Percentiles rank a stretch among this genome's conserved stretches.
phyloP scores from a whole-genome alignment of 2,888 invertebrate species.

The Euproctis similis region DNA sequence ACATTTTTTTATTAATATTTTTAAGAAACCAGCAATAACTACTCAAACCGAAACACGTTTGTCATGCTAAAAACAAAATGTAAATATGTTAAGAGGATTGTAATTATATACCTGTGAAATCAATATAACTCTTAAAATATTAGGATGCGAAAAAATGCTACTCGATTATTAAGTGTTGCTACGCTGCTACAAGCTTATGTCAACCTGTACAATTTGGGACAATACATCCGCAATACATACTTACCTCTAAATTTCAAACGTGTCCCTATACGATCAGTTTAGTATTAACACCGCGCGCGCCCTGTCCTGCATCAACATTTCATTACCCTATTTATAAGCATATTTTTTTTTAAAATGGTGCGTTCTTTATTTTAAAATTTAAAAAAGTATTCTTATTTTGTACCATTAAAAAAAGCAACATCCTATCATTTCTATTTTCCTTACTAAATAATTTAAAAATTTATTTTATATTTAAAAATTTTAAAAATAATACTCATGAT shows the following conservation, averaged over 20 bases:
- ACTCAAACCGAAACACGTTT: too few species aligned
- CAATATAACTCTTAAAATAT: not conserved
- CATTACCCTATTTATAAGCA: conserved; percentile 18
- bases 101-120: too few species aligned
- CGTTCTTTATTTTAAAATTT: conserved; percentile 29
- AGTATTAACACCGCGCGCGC: conserved; percentile 42
- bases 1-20: too few species aligned
- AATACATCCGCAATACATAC: conserved; percentile 17
- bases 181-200: conserved; percentile 29
- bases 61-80: too few species aligned
- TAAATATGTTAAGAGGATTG: too few species aligned
- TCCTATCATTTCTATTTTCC: too few species aligned
- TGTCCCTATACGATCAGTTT: conserved; percentile 44
- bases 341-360: conserved; percentile 52
- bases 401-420: too few species aligned
- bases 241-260: conserved; percentile 50
- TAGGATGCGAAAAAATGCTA: not conserved
- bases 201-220: conserved; percentile 15
- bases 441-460: too few species aligned
- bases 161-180: too few species aligned
- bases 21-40: too few species aligned
- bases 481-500: conserved; percentile 1
- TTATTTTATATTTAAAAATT: too few species aligned
- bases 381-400: conserved; percentile 1
- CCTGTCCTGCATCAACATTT: conserved; percentile 26